Evolutionary conservation across 2,888 invertebrate genomes (phyloP).

Genomic region (Trichogramma dendrolimi): DNA sequence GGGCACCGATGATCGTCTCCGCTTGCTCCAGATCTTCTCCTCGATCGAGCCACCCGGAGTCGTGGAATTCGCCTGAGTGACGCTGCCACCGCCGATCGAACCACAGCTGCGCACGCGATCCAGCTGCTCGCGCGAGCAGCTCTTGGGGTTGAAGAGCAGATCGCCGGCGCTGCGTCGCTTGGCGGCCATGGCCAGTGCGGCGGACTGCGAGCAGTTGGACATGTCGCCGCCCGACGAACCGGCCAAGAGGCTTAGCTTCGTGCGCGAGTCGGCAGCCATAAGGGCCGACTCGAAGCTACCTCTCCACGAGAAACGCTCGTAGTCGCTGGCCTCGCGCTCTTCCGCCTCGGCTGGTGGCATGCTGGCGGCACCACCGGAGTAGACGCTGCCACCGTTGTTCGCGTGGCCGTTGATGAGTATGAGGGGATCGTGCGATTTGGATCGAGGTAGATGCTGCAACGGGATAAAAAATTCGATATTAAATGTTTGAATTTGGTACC

Average conservation of each 20-base stretch:
- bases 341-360: conserved; percentile 23
- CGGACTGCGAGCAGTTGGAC: conserved; percentile 57
- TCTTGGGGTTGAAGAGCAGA: conserved; percentile 73
- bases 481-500: neutral
- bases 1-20: conserved; percentile 49
- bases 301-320: conserved; percentile 86
- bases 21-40: conserved; percentile 50
- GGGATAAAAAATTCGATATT: too few species aligned
- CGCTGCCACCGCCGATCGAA: conserved; percentile 71
- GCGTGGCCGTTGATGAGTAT: conserved; percentile 51
- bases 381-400: conserved; percentile 34
- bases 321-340: conserved; percentile 69
- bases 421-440: conserved; percentile 76
- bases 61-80: conserved; percentile 55
- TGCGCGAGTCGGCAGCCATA: conserved; percentile 80
- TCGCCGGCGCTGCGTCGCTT: conserved; percentile 80
- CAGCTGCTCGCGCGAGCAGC: conserved; percentile 71
- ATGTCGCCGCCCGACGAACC: conserved; percentile 58
- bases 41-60: conserved; percentile 42
- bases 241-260: conserved; percentile 65
- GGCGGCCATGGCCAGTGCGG: conserved; percentile 67
- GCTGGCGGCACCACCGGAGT: conserved; percentile 35
- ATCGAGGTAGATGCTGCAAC: conserved; percentile 63
- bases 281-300: conserved; percentile 90
- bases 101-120: conserved; percentile 76